phyloP scores from a whole-genome alignment of 2,797 vertebrate genomes.

The Anabacerthia variegaticeps region DNA sequence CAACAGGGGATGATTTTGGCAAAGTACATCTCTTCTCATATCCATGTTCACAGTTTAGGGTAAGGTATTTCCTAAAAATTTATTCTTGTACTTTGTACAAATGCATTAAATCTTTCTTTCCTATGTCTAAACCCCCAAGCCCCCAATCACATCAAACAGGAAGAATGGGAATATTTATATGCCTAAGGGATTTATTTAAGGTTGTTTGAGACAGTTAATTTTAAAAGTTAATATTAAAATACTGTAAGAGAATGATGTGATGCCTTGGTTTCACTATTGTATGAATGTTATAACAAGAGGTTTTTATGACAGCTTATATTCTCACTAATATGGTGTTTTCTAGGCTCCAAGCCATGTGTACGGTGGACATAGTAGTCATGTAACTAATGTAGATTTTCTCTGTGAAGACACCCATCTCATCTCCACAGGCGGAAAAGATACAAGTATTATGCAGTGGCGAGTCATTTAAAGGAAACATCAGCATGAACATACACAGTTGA shows the following conservation, averaged over 20 bases:
- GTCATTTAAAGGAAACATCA: constrained; percentile 80
- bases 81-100: not conserved
- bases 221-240: not conserved
- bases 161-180: not conserved
- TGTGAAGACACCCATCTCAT: constrained; percentile 91
- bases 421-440: constrained; percentile 97
- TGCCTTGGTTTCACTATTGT: not conserved
- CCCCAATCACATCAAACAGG: not conserved
- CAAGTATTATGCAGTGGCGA: constrained; percentile 98
- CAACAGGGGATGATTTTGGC: constrained; percentile 97
- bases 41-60: constrained; percentile 94
- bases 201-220: not conserved
- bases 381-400: constrained; percentile 96
- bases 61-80: constrained; percentile 64
- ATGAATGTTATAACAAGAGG: not conserved
- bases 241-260: not conserved
- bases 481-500: constrained; percentile 23
- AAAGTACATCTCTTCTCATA: constrained; percentile 97
- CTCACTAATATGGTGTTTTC: not conserved
- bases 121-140: not conserved
- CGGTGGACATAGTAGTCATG: constrained; percentile 94
- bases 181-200: not conserved
- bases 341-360: constrained; percentile 94
- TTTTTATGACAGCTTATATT: not conserved
- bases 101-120: not conserved